Base-by-base conservation (phyloP, 1,140 invertebrate genomes). In the Drosophila mayri region DNA sequence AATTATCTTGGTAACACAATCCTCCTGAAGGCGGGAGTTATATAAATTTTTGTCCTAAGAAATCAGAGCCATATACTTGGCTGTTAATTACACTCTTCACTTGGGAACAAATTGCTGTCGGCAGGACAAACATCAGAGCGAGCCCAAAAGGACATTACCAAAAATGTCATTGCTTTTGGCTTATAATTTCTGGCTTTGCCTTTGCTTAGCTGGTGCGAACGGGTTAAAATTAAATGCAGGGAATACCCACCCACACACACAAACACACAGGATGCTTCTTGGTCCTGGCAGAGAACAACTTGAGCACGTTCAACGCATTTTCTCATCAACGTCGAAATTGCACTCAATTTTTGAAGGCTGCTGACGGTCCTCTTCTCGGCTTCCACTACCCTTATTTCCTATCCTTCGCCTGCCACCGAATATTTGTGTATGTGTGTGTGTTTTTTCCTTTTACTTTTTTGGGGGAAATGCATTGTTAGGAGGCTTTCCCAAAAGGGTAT, bases 241-340 rank as follows among this genome's bases (percentile, higher is more conserved):
- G 38, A 63, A 61, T 41, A 38, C 44, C 54, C 73, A 44, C 47
- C 38, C 47, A 14, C 41, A 46, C 40, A 50, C 41, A 79, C 40
- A 35, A 0, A 41, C 44, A 35, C 3, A 41, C n/a, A 28, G 35
- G 16, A 30, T 52, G 38, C 40, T 55, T 40, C 63, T 67, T 28
- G 66, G 47, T 46, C 38, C 52, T 67, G 62, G 25, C 66, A 68
- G 50, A 80, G 79, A 50, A 70, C 87, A 91, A 87, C 88, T 91
- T 91, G 78, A 91, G 88, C 88, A 91, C 88, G 88, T 91, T 91
- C 88, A 87, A 91, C 79, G 87, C 87, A 91, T 91, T 91, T 91
- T 91, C 79, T 81, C 87, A 87, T 91, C 87, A 91, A 79, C 87
- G 68, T 87, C 83, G 85, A 91, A 91, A 91, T 86, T 90, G 85